Percentiles rank a stretch among this genome's conserved stretches.
Conservation (phyloP, 2,113 vertebrate species). For the Syngnathus floridae region DNA sequence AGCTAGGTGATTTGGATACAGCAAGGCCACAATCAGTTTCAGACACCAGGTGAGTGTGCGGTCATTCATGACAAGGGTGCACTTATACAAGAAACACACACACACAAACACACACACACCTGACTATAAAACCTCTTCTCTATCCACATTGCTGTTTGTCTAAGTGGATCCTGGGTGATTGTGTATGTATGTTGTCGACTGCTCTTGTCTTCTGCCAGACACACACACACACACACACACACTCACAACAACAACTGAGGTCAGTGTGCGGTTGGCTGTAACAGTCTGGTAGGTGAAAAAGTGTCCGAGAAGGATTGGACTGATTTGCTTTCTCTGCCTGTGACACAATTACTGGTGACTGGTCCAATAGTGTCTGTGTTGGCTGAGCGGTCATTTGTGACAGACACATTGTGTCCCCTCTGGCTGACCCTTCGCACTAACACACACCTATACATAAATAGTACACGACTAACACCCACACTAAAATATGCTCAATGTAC, state of each 20-base stretch:
- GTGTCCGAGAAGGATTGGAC: conserved; percentile 35
- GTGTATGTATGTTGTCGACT: conserved; percentile 22
- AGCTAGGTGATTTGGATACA: conserved; percentile 14
- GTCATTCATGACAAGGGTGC: conserved; percentile 39
- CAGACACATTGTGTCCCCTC: conserved; percentile 60
- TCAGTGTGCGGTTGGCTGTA: conserved; percentile 66
- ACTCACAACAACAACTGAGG: conserved; percentile 29
- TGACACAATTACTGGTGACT: conserved; percentile 26
- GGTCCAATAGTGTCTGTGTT: conserved; percentile 48
- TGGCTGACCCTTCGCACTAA: conserved; percentile 55
- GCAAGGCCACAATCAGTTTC: conserved; percentile 23
- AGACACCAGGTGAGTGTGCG: conserved; percentile 44
- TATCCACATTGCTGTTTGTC: conserved; percentile 41
- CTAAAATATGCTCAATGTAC: conserved; percentile 36
- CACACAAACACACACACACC: conserved; percentile 23
- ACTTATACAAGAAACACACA: conserved; percentile 18
- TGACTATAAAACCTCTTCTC: conserved; percentile 34
- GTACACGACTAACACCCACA: conserved; percentile 17
- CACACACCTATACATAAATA: conserved; percentile 13
- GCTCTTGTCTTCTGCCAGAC: conserved; percentile 28
- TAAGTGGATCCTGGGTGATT: conserved; percentile 50
- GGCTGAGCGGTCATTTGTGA: conserved; percentile 61
- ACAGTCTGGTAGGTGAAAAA: conserved; percentile 45
- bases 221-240: conserved; percentile 21
- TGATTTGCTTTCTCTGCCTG: conserved; percentile 35